Evolutionary conservation across 2,888 invertebrate genomes (phyloP), one percentile per base, ranked within the genome.

Genomic region (Eubasilissa splendida): DNA sequence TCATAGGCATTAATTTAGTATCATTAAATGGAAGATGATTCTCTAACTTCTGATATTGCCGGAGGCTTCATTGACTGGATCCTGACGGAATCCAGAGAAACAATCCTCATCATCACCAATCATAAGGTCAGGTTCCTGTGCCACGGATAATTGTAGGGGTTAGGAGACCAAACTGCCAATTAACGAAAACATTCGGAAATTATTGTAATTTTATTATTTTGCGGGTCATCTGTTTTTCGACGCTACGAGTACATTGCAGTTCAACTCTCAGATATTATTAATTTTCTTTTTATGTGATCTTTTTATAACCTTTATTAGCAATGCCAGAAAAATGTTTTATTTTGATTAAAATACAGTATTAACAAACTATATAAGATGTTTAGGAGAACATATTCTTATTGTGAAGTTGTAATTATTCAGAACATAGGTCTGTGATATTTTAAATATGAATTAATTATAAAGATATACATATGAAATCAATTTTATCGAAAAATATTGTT

Each of bases 21-120:
- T 75, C 66, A 79, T 83, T 83, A 83, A 76, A 78, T 77, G 77
- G 83, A 53, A 80, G 83, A 83, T 81, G 79, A 80, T 83, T 79
- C 77, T 79, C 58, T 79, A 82, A 83, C 83, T 83, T 76, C 83
- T 81, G 83, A 82, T 79, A 79, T 31, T 9, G 80, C 83, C 80
- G 22, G 68, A 59, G 83, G 83, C 77, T 79, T 81, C 81, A 81
- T 79, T 65, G 76, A 65, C 70, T 63, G 53, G 68, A 77, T 68
- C 14, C 76, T 22, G 54, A 77, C 14, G 60, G 54, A 42, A 22
- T 58, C 22, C 70, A 73, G 70, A 65, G 52, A 52, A 59, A 22
- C 31, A 70, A 73, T 79, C 79, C 79, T 79, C 79, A 79, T 79
- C 79, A 77, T 52, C 76, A 79, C 71, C 80, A 79, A 78, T 81